Evolutionary conservation across 2,797 vertebrate species (phyloP), one percentile per base, ranked within the genome.

Genomic region (Hybognathus amarus): DNA sequence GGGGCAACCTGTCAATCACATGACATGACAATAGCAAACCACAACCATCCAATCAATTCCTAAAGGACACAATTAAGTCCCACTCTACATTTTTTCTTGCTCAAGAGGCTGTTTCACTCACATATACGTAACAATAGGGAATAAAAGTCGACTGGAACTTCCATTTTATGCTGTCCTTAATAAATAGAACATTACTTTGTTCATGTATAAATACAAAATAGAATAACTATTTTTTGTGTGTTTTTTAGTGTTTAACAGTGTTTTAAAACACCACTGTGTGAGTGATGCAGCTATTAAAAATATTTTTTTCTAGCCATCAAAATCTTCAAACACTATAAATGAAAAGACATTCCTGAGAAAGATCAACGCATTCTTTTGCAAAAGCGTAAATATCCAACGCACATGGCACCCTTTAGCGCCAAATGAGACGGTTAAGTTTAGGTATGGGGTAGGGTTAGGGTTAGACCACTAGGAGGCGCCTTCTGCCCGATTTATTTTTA

Each of bases 271-370:
- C n/a, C 4, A 5, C 56, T 59, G n/a, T 59, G 50, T 20, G 54
- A 66, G 27, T 47, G 27, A 78, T 30, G 42, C 27, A 47, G 76
- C 42, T 50, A 66, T 78, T 11, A 77, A 77, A 77, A 5, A 36
- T 33, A 8, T 2, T n/a, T n/a, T 45, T 64, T 66, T 78, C 42
- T 36, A 27, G n/a, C 67, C 18, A 70, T 70, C 70, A 70, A 79
- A 33, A 80, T 79, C 78, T 56, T 80, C 50, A 80, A 71, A 80
- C 54, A 61, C 12, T 33, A n/a, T n/a, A 56, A 10, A 52, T 6
- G 27, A 38, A 80, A 10, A 80, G 54, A 22, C 38, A 61, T 80
- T 42, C 38, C 50, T 2, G 11, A 7, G 3, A 42, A 52, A n/a
- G n/a, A n/a, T n/a, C n/a, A n/a, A n/a, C n/a, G n/a, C n/a, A n/a